Base-by-base conservation (phyloP, 2,113 vertebrate species). In the Irena cyanogastra region DNA sequence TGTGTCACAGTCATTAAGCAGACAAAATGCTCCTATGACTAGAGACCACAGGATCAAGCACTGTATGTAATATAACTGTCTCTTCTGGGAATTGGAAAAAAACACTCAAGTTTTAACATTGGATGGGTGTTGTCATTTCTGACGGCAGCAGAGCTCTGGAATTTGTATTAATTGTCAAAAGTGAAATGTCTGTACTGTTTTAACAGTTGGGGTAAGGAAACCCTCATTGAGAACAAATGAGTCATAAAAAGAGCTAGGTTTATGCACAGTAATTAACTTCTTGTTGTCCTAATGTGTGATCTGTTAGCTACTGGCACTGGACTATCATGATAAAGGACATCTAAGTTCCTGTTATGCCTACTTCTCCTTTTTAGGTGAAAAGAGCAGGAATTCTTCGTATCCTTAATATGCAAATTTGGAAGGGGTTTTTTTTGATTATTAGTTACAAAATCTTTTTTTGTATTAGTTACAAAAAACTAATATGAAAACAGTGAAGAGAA, bases 271-370 rank as follows among this genome's bases (percentile, higher is more conserved):
- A 93, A 95, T 96, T 97, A 95, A 92, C 52, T 91, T 96, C 31
- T 92, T 66, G 92, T 97, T 97, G 90, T 96, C 87, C 71, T 95
- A 35, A 56, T 93, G 56, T 96, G 53, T 81, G 79, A 96, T 95
- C 13, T 92, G 44, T 50, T 84, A 91, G 50, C 56, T 78, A 31
- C 13, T 90, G 96, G 79, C 83, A 76, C 50, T 87, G 72, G 31
- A 61, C 61, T 92, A 91, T 70, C 28, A 57, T 37, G 72, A 90
- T n/a, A 93, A 33, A 82, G 50, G 35, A 92, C n/a, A 79, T n/a
- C 37, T 41, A 57, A 49, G 75, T 77, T 63, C 35, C 37, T 72
- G 35, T 57, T 66, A 41, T 39, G 13, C 35, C 68, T 68, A 10
- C n/a, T 49, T 63, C 42, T 74, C 16, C 17, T 37, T 78, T 84